Base-by-base conservation (phyloP, 2,113 vertebrate species). In the Takifugu bimaculatus region DNA sequence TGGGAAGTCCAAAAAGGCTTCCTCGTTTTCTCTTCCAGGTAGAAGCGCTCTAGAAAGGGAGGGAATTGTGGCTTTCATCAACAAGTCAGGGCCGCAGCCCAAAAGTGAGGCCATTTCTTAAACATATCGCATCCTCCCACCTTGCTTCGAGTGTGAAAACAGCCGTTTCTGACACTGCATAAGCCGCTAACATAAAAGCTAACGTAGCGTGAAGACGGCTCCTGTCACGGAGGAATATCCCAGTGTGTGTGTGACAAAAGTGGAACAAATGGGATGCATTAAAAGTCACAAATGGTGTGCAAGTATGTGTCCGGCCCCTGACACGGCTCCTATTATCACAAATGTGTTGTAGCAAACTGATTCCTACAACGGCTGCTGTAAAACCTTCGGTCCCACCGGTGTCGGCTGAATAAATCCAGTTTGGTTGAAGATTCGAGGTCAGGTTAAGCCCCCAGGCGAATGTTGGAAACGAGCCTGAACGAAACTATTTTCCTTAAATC, bases 181-280 rank as follows among this genome's bases (percentile, higher is more conserved):
- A 71, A 65, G 77, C 74, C 54, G 54, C 69, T 47, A 56, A 78
- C 74, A 81, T 81, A 81, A 81, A 79, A 66, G 64, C 73, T 74
- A 83, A 83, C 80, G 81, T 74, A 61, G 78, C 68, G 64, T 81
- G 72, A 78, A 74, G 74, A 80, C 67, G 58, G 52, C 64, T 81
- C 58, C 74, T 58, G 35, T 81, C 76, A 74, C 73, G 74, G 70
- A 75, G 57, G 47, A 57, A 64, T 65, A 69, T 50, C 66, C 48
- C 20, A 28, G 53, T 58, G 48, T 61, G 63, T 61, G 75, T 75
- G 63, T 64, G 66, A 57, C 59, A 53, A 48, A 64, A 68, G 45
- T 57, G 67, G 65, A 80, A 74, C 67, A 77, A 72, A 82, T 67
- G 58, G 63, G 72, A 77, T 70, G 68, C 52, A 25, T 83, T 82